These are phyloP conservation scores for Leucoma salicis DNA, from an alignment of 2,888 invertebrate species.

Conservation along the genomic window DNA sequence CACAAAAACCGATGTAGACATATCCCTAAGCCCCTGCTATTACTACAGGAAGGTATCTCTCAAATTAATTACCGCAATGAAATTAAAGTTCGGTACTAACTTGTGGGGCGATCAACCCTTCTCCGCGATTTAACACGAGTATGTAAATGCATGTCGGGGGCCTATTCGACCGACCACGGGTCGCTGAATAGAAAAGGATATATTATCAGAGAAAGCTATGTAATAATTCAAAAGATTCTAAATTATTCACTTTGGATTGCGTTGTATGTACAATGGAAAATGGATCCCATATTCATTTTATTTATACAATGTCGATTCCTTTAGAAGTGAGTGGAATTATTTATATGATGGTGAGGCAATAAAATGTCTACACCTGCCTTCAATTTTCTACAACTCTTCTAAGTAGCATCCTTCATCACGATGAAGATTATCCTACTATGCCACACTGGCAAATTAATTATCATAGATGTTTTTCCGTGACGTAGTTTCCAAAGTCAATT, in stretches of 20 bases:
- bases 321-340: slow-evolving; percentile 12
- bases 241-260: slow-evolving; percentile 42
- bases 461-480: too few species aligned
- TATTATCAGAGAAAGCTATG: slow-evolving; percentile 41
- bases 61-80: slow-evolving; percentile 56
- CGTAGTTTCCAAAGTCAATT: too few species aligned
- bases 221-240: slow-evolving; percentile 45
- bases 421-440: too few species aligned
- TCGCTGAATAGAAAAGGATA: slow-evolving; percentile 36
- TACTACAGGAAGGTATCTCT: slow-evolving; percentile 39
- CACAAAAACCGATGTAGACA: slow-evolving; percentile 9
- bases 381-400: too few species aligned
- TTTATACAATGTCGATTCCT: slow-evolving; percentile 26
- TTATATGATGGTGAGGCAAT: too few species aligned
- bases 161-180: slow-evolving; percentile 13
- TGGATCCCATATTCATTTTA: slow-evolving; percentile 15
- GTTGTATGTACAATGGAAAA: slow-evolving; percentile 9
- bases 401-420: too few species aligned
- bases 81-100: slow-evolving; percentile 50
- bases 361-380: too few species aligned
- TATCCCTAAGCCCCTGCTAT: slow-evolving; percentile 22
- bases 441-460: too few species aligned
- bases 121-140: slow-evolving; percentile 29
- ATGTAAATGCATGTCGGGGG: slow-evolving; percentile 36
- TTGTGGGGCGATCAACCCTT: slow-evolving; percentile 43